Evolutionary conservation across 53 echinoderm and acorn worm species (phyloP).

Genomic region (Holothuria leucospilota): DNA sequence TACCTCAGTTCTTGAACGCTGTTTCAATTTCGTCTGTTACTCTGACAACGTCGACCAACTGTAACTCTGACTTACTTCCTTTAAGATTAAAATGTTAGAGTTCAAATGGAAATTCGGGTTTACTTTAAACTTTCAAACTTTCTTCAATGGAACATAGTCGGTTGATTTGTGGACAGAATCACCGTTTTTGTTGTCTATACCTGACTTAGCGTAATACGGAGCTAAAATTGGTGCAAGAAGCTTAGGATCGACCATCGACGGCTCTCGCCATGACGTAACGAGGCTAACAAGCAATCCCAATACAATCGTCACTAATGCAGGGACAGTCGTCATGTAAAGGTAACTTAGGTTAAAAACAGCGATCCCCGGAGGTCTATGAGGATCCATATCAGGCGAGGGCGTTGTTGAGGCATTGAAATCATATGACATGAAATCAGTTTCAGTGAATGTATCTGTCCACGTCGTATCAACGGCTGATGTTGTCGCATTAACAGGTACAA

Average conservation of each 20-base stretch:
- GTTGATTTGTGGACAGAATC: neutral
- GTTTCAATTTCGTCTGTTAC: too few species aligned
- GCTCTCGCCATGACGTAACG: conserved; percentile 11
- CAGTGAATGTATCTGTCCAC: neutral
- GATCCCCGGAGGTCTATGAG: neutral
- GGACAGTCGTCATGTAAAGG: neutral
- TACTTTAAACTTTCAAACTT: too few species aligned
- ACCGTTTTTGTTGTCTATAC: neutral
- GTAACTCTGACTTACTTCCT: too few species aligned
- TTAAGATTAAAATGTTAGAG: too few species aligned
- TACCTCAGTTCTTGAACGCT: too few species aligned
- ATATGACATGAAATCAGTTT: neutral
- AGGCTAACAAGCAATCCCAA: neutral
- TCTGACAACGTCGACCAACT: too few species aligned
- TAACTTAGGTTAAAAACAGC: conserved; percentile 1
- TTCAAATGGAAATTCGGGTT: too few species aligned
- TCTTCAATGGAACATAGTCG: neutral
- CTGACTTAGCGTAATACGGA: neutral
- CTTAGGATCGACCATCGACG: neutral
- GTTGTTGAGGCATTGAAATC: neutral
- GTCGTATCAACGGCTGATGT: neutral
- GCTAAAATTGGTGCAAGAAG: conserved; percentile 22
- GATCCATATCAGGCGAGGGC: neutral
- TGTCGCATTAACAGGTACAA: neutral
- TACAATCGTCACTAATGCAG: neutral